Evolutionary conservation across 2,113 vertebrate genomes (phyloP), one percentile per base, ranked within the genome.

Genomic region (Otis tarda): DNA sequence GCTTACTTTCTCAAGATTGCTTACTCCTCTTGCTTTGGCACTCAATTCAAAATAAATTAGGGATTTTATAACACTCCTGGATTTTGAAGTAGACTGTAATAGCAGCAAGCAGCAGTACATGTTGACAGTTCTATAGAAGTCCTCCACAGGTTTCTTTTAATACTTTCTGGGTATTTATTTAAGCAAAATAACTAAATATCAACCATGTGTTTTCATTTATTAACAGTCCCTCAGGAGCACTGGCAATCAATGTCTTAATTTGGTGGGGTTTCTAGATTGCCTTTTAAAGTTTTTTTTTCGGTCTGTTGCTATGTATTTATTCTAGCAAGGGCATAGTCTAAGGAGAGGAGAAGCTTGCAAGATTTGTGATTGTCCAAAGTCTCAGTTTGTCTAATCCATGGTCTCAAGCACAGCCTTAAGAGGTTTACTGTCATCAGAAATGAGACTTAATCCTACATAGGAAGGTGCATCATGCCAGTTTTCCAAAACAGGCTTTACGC

Each of bases 1-100:
- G 28, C 39, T 83, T 69, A 31, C 28, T 63, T 69, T 83, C 71
- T 78, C 21, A 53, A 56, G 92, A 83, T 41, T 53, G 6, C 23
- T 65, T 61, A 74, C 71, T 70, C 14, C 27, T 83, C 49, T 83
- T 65, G 18, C 30, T 92, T 83, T 88, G 67, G 30, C 50, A 93
- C 82, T 53, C 33, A 39, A 17, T 69, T 79, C 18, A 76, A 93
- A 93, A 75, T 50, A 78, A 91, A 68, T 65, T 52, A 92, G 23
- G 16, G 53, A 87, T 81, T 95, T 93, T 57, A 64, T 45, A 49
- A 41, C 14, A 49, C 45, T 81, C 17, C 74, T 47, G 25, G n/a
- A 83, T 76, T 77, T 45, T 59, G 45, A 45, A 53, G 39, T 68
- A 68, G 31, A 43, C 24, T 61, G 16, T 27, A 83, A 56, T 7